Conservation (phyloP, 92 coral and sea anemone genomes). For the Palythoa grandiflora region DNA sequence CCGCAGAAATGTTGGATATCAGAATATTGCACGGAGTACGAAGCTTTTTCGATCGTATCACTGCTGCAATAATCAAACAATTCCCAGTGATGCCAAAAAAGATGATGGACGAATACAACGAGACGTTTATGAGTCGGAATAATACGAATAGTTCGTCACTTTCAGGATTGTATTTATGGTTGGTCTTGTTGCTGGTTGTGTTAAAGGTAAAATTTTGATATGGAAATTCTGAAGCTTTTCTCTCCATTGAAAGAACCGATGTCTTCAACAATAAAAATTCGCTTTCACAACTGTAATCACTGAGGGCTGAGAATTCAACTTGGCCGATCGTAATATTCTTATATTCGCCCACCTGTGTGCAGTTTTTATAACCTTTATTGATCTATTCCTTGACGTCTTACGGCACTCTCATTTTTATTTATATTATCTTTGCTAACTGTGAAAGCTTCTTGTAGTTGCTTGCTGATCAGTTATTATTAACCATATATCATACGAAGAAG, state of each 20-base stretch:
- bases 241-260: not conserved
- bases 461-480: not conserved
- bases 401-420: not conserved
- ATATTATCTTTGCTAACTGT: not conserved
- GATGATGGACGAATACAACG: slow-evolving; percentile 46
- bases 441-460: not conserved
- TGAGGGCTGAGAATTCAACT: not conserved
- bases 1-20: slow-evolving; percentile 64
- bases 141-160: not conserved
- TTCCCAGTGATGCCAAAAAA: slow-evolving; percentile 69
- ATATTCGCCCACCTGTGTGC: not conserved
- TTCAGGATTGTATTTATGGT: not conserved
- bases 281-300: not conserved
- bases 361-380: not conserved
- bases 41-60: slow-evolving; percentile 68
- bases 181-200: slow-evolving; percentile 13
- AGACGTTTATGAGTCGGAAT: slow-evolving; percentile 7
- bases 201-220: not conserved
- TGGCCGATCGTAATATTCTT: not conserved
- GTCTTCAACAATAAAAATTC: not conserved
- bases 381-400: not conserved
- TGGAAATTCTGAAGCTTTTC: not conserved
- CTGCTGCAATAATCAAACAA: slow-evolving; percentile 48
- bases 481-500: not conserved
- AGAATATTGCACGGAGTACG: slow-evolving; percentile 69